Conservation (phyloP, 2,797 vertebrate genomes). For the Falco columbarius region DNA sequence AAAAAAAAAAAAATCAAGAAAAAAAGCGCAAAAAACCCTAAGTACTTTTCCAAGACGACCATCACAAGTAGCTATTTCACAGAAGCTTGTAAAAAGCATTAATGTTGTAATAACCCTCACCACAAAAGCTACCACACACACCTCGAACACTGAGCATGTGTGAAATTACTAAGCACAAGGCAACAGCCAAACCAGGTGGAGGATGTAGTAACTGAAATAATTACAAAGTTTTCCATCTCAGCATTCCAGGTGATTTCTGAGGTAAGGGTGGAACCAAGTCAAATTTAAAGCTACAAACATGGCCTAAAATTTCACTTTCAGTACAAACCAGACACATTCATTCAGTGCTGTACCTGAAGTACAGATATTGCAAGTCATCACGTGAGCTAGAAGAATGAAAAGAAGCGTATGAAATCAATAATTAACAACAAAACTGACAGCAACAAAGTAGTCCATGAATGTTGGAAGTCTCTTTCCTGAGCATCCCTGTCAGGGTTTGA, state of each 20-base stretch:
- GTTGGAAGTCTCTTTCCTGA: not conserved
- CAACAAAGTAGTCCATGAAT: not conserved
- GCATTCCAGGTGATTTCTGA: not conserved
- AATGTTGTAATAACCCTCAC: not conserved
- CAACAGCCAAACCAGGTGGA: not conserved
- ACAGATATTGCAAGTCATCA: not conserved
- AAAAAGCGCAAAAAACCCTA: not conserved
- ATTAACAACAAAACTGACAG: not conserved
- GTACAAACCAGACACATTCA: not conserved
- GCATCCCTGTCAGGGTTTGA: not conserved
- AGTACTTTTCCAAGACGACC: not conserved
- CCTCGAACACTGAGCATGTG: not conserved
- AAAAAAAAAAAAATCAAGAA: no score
- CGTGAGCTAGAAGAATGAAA: not conserved
- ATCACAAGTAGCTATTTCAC: not conserved
- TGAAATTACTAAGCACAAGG: not conserved
- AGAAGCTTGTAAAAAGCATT: not conserved
- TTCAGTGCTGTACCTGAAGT: not conserved
- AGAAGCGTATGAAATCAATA: not conserved
- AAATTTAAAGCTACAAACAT: not conserved
- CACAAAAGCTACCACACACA: not conserved
- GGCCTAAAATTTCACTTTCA: constrained; percentile 6
- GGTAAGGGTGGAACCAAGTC: not conserved
- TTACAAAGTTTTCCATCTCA: not conserved
- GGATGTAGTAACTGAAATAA: constrained; percentile 2